These are phyloP conservation scores for Hypotaenidia philippensis DNA, from an alignment of 2,797 vertebrate species.

Conservation along the genomic window DNA sequence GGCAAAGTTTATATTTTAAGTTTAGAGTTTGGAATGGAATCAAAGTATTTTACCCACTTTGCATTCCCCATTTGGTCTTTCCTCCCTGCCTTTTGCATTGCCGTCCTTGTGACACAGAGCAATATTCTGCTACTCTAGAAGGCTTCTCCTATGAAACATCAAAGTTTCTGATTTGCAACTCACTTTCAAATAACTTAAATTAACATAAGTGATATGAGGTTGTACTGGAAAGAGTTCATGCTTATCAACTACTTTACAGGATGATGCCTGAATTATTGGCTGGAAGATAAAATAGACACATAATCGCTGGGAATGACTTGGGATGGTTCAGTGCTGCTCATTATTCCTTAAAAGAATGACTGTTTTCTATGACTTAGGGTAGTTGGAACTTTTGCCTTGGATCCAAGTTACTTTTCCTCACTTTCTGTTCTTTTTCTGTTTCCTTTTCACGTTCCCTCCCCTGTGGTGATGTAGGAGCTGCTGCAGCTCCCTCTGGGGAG, in stretches of 20 bases:
- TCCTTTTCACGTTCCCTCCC: background rate
- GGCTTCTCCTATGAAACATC: background rate
- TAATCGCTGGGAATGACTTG: rapidly evolving
- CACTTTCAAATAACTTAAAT: background rate
- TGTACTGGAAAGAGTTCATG: background rate
- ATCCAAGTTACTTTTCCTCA: background rate
- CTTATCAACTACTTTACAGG: background rate
- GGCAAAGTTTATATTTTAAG: conserved; percentile 54
- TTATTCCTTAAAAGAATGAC: background rate
- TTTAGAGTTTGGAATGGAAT: conserved; percentile 36
- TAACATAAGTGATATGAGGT: background rate
- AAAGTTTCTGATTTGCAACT: background rate
- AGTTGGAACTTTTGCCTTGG: background rate
- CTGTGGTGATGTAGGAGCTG: background rate
- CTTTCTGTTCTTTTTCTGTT: background rate
- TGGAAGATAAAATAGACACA: background rate
- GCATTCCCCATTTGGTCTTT: conserved; percentile 11
- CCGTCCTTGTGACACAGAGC: background rate
- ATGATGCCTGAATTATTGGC: conserved; percentile 17
- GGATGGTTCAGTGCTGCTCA: background rate
- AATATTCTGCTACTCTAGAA: background rate
- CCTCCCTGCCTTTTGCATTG: background rate
- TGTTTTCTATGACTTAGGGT: background rate
- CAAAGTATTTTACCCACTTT: conserved; percentile 47
- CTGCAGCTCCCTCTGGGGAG: background rate